phyloP scores from a whole-genome alignment of 2,797 vertebrate species.

The Cephalopachus bancanus region DNA sequence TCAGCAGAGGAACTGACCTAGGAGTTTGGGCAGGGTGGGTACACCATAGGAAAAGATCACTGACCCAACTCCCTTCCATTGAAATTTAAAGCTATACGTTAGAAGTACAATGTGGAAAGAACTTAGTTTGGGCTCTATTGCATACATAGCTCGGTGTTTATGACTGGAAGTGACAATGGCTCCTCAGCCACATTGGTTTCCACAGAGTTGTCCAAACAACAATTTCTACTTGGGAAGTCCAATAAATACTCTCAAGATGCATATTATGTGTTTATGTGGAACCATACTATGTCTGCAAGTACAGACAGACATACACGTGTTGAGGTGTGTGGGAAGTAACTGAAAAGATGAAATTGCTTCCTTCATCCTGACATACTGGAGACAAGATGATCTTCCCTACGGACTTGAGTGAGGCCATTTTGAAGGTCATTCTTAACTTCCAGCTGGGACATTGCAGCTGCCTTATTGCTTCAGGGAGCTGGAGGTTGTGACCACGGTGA shows the following conservation, averaged over 20 bases:
- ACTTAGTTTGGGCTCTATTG: not conserved
- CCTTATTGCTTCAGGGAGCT: not conserved
- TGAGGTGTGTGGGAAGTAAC: not conserved
- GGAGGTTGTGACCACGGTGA: not conserved
- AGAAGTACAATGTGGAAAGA: not conserved
- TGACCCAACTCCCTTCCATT: rapidly evolving
- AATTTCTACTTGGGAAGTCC: not conserved
- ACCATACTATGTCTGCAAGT: not conserved
- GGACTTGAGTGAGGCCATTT: not conserved
- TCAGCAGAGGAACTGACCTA: not conserved
- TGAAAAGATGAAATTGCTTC: not conserved
- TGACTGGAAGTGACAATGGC: not conserved
- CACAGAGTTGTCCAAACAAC: not conserved
- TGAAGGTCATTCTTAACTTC: not conserved
- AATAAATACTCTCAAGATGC: not conserved
- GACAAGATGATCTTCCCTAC: not conserved
- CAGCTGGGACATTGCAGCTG: not conserved
- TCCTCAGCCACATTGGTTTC: not conserved
- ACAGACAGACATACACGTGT: not conserved
- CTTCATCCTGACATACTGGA: not conserved
- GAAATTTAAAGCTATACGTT: not conserved
- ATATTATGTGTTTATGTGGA: rapidly evolving
- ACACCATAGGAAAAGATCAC: not conserved
- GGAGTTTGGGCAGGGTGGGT: not conserved
- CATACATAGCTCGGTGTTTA: not conserved